These are phyloP conservation scores for Thunnus thynnus DNA, from an alignment of 2,113 vertebrate genomes.

Conservation along the genomic window DNA sequence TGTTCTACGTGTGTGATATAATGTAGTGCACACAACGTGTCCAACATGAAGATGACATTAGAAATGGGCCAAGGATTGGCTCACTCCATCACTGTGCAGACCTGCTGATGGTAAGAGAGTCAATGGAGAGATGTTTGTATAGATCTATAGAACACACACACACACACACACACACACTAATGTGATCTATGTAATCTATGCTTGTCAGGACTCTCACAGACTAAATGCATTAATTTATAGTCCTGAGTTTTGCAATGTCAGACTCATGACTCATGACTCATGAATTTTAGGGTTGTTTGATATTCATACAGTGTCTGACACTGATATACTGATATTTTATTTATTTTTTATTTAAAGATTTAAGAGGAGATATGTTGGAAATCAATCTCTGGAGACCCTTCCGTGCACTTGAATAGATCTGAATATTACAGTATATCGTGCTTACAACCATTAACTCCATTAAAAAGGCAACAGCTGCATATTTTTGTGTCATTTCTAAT, in stretches of 20 bases:
- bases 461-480: no score
- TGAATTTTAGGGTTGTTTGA: not conserved
- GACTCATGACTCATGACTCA: no score
- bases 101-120: slow-evolving; percentile 2
- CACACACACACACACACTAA: not conserved
- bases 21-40: not conserved
- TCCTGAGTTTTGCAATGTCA: no score
- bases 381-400: not conserved
- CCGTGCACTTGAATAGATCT: not conserved
- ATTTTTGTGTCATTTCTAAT: no score
- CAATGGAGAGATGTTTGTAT: not conserved
- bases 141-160: not conserved
- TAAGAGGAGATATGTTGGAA: not conserved
- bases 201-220: not conserved
- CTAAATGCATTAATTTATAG: no score
- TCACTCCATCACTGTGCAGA: not conserved
- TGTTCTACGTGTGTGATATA: not conserved
- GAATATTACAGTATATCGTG: no score
- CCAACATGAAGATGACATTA: not conserved
- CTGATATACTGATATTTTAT: not conserved
- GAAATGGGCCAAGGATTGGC: not conserved
- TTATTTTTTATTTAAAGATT: not conserved
- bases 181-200: not conserved
- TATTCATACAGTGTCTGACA: not conserved
- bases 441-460: not conserved